Conservation (phyloP, 2,113 vertebrate species). For the Cariama cristata region DNA sequence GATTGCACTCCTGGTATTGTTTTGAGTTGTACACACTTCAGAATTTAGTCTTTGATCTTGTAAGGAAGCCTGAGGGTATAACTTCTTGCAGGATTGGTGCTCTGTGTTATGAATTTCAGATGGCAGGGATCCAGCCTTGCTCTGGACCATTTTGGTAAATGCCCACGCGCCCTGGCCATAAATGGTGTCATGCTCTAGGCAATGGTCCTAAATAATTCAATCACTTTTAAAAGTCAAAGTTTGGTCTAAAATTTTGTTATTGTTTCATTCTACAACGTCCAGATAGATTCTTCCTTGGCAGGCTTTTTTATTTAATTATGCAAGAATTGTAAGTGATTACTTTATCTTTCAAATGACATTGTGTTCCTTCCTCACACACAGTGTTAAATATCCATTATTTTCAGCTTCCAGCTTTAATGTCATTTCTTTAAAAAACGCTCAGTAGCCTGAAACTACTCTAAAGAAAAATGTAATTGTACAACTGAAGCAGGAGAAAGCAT, state of each 20-base stretch:
- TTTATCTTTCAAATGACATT: neutral
- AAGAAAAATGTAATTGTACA: neutral
- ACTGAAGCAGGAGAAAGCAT: neutral
- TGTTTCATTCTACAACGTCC: neutral
- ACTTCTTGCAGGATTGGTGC: neutral
- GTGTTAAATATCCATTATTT: neutral
- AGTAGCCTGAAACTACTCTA: neutral
- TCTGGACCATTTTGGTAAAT: neutral
- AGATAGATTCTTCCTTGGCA: neutral
- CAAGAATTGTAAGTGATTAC: neutral
- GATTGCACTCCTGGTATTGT: neutral
- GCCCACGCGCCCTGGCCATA: neutral
- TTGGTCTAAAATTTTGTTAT: neutral
- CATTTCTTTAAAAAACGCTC: neutral
- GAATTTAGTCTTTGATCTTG: neutral
- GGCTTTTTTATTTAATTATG: constrained; percentile 7
- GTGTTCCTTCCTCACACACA: neutral
- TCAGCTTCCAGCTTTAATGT: neutral
- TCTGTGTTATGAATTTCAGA: neutral
- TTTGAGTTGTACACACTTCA: neutral
- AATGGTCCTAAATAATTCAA: constrained; percentile 5
- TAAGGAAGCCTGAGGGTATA: neutral
- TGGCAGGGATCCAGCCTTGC: neutral
- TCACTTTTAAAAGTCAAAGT: neutral
- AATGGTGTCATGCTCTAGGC: neutral